Conservation (phyloP, 2,888 invertebrate species). For the Tolmerus cingulatus region DNA sequence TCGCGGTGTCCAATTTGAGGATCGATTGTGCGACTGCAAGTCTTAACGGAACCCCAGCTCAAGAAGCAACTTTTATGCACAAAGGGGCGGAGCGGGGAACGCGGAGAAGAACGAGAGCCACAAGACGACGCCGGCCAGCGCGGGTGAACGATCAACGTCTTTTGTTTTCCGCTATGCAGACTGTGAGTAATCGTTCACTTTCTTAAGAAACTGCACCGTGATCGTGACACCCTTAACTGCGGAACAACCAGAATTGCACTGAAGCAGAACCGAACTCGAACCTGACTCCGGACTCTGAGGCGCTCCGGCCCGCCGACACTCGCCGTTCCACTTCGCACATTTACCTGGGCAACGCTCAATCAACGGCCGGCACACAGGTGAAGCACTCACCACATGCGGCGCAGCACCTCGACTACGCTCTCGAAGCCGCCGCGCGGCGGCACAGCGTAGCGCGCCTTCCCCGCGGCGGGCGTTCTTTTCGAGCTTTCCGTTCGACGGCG, state of each 20-base stretch:
- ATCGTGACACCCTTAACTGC: constrained; percentile 34
- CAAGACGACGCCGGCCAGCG: neutral
- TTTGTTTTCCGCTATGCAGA: constrained; percentile 25
- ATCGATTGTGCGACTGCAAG: neutral
- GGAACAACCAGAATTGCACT: constrained; percentile 50
- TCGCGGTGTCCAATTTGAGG: neutral
- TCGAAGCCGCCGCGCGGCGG: neutral
- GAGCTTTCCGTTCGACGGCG: neutral
- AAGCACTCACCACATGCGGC: neutral
- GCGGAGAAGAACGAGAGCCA: neutral
- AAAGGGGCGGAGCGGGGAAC: neutral
- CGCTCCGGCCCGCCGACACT: neutral
- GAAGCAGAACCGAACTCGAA: constrained; percentile 50
- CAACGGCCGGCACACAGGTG: constrained; percentile 2
- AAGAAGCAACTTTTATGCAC: constrained; percentile 4
- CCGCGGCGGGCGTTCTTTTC: neutral
- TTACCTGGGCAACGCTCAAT: constrained; percentile 11
- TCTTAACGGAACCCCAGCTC: neutral
- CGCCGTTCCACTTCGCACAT: neutral
- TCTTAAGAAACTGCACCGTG: constrained; percentile 25
- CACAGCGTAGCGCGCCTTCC: neutral
- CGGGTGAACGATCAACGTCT: constrained; percentile 42
- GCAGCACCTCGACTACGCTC: neutral
- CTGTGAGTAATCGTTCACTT: constrained; percentile 25
- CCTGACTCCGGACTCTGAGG: constrained; percentile 31